Percentiles rank a stretch among this genome's conserved stretches.
Conservation (phyloP, 2,797 vertebrate species). For the Botia almorhae region DNA sequence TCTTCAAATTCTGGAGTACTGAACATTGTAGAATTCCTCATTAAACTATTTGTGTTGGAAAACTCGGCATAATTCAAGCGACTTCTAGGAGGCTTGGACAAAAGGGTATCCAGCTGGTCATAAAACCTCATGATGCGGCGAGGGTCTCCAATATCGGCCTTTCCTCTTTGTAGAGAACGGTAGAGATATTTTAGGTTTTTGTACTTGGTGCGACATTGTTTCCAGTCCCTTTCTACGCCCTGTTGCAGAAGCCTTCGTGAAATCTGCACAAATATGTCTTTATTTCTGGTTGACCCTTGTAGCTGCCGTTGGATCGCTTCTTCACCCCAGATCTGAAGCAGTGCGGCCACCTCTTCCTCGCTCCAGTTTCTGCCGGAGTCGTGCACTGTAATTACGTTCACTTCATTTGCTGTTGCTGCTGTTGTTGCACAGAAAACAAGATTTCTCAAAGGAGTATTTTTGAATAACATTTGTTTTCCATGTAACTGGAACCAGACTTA, state of each 20-base stretch:
- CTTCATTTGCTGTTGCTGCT: slow-evolving; percentile 76
- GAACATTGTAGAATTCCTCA: slow-evolving; percentile 45
- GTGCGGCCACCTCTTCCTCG: slow-evolving; percentile 86
- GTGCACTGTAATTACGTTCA: slow-evolving; percentile 81
- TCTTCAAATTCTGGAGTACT: slow-evolving; percentile 49
- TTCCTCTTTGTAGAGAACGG: slow-evolving; percentile 83
- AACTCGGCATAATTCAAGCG: slow-evolving; percentile 34
- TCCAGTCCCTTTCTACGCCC: slow-evolving; percentile 89
- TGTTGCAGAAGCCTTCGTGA: slow-evolving; percentile 82
- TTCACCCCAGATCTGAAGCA: slow-evolving; percentile 85
- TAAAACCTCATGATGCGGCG: slow-evolving; percentile 87
- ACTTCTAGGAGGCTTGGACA: slow-evolving; percentile 70
- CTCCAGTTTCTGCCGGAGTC: slow-evolving; percentile 87
- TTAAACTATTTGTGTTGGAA: slow-evolving; percentile 2
- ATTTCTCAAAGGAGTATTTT: too few relatives aligned
- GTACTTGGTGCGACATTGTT: slow-evolving; percentile 88
- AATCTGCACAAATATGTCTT: slow-evolving; percentile 89
- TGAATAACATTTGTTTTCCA: not conserved
- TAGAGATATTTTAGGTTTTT: slow-evolving; percentile 92
- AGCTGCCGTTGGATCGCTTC: slow-evolving; percentile 84
- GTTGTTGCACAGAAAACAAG: slow-evolving; percentile 22
- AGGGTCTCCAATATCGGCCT: slow-evolving; percentile 77
- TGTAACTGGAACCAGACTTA: slow-evolving; percentile 1
- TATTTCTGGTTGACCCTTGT: slow-evolving; percentile 87
- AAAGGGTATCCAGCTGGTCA: slow-evolving; percentile 83